Percentiles rank a stretch among this genome's conserved stretches.
These are phyloP conservation scores for Orthosia gracilis DNA, from an alignment of 2,888 invertebrate species.

Conservation along the genomic window DNA sequence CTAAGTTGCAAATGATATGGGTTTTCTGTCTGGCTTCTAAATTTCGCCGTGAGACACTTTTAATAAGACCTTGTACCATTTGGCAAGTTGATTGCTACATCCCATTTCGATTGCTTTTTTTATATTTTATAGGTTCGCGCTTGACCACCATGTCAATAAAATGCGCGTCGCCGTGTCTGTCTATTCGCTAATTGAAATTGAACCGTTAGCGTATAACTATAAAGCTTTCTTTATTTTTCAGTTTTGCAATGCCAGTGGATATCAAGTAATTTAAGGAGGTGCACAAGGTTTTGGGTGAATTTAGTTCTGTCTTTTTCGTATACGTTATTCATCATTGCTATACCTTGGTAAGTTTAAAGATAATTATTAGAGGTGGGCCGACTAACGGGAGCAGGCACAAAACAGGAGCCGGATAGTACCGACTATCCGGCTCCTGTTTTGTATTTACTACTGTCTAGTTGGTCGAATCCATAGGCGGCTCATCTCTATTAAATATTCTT, in stretches of 20 bases:
- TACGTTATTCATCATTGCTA: constrained; percentile 83
- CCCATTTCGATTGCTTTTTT: constrained; percentile 9
- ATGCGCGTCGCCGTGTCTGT: not conserved
- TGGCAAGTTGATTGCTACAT: constrained; percentile 1
- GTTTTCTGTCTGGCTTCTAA: not conserved
- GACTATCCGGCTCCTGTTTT: no score
- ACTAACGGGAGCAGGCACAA: no score
- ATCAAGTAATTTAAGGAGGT: constrained; percentile 83
- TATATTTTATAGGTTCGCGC: no score
- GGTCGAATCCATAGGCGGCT: no score
- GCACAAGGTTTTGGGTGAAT: constrained; percentile 85
- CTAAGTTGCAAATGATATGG: not conserved
- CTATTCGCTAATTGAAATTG: not conserved
- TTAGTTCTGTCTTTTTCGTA: constrained; percentile 87
- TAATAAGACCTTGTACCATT: constrained; percentile 6
- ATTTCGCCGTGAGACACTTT: constrained; percentile 15
- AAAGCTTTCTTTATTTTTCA: constrained; percentile 70
- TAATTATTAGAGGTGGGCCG: no score
- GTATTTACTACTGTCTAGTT: no score
- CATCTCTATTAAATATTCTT: not conserved
- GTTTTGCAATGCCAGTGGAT: constrained; percentile 86
- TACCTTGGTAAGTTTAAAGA: constrained; percentile 83
- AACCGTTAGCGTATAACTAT: not conserved
- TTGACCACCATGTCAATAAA: no score
- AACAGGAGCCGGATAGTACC: no score